A percentile compares a stretch with the other conserved stretches of the same genome.
Evolutionary conservation across 2,888 invertebrate genomes (phyloP).

Genomic region (Anticlea derivata): DNA sequence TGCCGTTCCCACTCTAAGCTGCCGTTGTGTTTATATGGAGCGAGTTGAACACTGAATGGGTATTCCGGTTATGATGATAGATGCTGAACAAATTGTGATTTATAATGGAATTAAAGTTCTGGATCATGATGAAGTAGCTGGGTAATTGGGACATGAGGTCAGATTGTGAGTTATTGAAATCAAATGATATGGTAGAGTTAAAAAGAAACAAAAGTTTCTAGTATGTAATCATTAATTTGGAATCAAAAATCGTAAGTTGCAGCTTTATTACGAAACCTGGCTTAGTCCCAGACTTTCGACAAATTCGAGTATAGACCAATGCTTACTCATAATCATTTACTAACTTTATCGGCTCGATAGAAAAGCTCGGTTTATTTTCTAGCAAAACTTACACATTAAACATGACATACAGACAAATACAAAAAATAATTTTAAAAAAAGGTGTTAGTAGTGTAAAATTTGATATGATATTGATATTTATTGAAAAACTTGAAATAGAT

Average conservation of each 20-base stretch:
- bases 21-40: conserved; percentile 28
- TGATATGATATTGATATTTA: too few species aligned
- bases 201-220: conserved; percentile 7
- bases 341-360: too few species aligned
- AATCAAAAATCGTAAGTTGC: neutral
- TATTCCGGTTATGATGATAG: conserved; percentile 38
- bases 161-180: conserved; percentile 29
- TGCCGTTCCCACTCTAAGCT: conserved; percentile 2
- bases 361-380: too few species aligned
- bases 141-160: conserved; percentile 29
- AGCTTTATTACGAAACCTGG: too few species aligned
- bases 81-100: conserved; percentile 38
- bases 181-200: conserved; percentile 23
- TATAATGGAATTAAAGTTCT: conserved; percentile 38
- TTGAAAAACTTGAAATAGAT: too few species aligned
- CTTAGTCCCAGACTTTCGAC: too few species aligned
- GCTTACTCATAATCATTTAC: neutral
- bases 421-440: too few species aligned
- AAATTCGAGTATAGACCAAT: neutral
- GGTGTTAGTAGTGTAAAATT: too few species aligned
- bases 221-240: conserved; percentile 7
- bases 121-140: conserved; percentile 37
- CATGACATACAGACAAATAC: too few species aligned
- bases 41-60: conserved; percentile 29
- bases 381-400: too few species aligned